Evolutionary conservation across 2,113 vertebrate species (phyloP).

Genomic region (Pao palembangensis): DNA sequence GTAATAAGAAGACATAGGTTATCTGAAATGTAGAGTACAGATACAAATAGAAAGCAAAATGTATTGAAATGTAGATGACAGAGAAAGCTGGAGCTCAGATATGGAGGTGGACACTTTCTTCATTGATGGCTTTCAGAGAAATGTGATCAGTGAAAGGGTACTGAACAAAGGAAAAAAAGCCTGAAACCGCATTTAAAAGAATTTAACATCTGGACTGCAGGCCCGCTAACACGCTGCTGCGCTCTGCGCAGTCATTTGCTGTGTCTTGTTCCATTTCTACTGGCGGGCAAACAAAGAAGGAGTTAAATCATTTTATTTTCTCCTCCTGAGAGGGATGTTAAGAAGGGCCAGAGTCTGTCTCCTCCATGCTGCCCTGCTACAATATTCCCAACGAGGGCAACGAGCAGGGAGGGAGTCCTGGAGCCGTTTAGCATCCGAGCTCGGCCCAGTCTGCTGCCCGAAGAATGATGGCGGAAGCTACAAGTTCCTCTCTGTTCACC

Average conservation of each 20-base stretch:
- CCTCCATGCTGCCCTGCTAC: constrained; percentile 49
- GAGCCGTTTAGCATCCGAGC: constrained; percentile 58
- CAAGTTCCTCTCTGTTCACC: constrained; percentile 36
- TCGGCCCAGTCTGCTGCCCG: constrained; percentile 54
- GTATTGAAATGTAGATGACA: too few relatives aligned
- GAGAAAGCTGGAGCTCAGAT: too few relatives aligned
- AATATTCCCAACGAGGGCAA: constrained; percentile 68
- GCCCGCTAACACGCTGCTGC: constrained; percentile 33
- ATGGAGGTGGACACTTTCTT: constrained; percentile 46
- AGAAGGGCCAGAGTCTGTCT: constrained; percentile 72
- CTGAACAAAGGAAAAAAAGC: constrained; percentile 28
- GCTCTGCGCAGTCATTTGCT: constrained; percentile 57
- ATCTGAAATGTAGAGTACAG: too few relatives aligned
- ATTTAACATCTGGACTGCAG: constrained; percentile 36
- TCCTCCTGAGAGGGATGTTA: constrained; percentile 68
- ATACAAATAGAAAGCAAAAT: too few relatives aligned
- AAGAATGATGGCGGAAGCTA: constrained; percentile 52
- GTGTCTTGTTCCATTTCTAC: constrained; percentile 65
- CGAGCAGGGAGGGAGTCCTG: constrained; percentile 59
- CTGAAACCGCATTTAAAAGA: constrained; percentile 53
- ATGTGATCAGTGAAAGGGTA: constrained; percentile 25
- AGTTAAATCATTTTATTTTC: constrained; percentile 71
- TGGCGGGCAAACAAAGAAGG: constrained; percentile 54
- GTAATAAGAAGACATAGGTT: constrained; percentile 44
- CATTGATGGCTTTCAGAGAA: constrained; percentile 30